phyloP scores from a whole-genome alignment of 2,113 vertebrate species.

The Cavia aperea region DNA sequence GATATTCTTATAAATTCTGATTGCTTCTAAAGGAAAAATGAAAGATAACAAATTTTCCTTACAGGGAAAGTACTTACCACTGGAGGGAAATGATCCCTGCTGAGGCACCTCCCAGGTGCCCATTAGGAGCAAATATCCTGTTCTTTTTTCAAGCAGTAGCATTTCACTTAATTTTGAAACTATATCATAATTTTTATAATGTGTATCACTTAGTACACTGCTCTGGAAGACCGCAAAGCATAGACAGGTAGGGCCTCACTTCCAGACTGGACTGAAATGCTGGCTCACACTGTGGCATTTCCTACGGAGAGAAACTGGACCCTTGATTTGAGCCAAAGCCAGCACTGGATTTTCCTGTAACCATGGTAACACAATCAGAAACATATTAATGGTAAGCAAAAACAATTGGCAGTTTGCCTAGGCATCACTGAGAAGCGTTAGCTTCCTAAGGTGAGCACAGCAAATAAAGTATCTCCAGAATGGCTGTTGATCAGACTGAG shows the following conservation, averaged over 20 bases:
- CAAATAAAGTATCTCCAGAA: background rate
- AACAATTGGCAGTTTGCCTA: slow-evolving; percentile 58
- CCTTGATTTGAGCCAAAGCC: slow-evolving; percentile 10
- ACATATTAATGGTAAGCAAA: slow-evolving; percentile 52
- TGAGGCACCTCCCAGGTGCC: background rate
- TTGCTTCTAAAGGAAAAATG: background rate
- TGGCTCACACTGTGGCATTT: background rate
- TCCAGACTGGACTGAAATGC: background rate
- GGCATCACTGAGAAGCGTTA: slow-evolving; percentile 52
- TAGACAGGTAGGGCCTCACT: background rate
- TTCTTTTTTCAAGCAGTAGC: slow-evolving; percentile 15
- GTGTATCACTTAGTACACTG: background rate
- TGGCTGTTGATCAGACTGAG: background rate
- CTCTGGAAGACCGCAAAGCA: background rate
- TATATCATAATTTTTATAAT: background rate
- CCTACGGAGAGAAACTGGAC: background rate
- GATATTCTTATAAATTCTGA: background rate
- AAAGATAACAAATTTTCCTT: slow-evolving; percentile 16
- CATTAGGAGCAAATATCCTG: background rate
- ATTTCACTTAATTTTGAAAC: slow-evolving; percentile 43
- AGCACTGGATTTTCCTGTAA: slow-evolving; percentile 39
- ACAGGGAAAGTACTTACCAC: background rate
- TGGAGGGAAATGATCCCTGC: background rate
- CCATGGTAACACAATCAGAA: slow-evolving; percentile 61
- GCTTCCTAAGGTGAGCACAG: slow-evolving; percentile 43